Percentiles rank a stretch among this genome's conserved stretches.
phyloP scores from a whole-genome alignment of 2,113 vertebrate genomes.

The western clawed frog (Xenopus tropicalis) region DNA sequence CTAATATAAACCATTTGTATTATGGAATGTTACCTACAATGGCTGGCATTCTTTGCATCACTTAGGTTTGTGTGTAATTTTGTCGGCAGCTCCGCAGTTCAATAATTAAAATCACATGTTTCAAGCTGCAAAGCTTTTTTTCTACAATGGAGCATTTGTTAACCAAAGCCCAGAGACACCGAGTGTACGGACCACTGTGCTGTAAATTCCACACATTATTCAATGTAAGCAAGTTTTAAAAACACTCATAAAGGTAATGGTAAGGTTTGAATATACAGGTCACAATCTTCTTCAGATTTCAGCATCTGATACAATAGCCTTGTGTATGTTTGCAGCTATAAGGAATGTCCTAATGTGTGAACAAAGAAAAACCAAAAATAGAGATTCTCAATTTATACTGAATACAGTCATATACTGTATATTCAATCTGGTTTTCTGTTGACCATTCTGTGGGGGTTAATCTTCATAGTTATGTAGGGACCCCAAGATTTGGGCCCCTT shows the following conservation, averaged over 20 bases:
- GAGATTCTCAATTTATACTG: too few species aligned
- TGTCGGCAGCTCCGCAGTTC: background rate
- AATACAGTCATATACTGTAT: too few species aligned
- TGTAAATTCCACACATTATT: background rate
- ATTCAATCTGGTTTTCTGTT: too few species aligned
- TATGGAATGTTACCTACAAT: background rate
- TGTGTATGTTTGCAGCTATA: too few species aligned
- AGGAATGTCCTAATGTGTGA: too few species aligned
- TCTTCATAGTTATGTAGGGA: too few species aligned
- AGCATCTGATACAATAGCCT: too few species aligned
- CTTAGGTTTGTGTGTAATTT: slow-evolving; percentile 1
- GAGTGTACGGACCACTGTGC: background rate
- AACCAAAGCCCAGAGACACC: background rate
- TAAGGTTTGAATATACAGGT: too few species aligned
- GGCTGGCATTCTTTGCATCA: background rate
- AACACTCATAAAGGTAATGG: background rate
- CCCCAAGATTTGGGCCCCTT: too few species aligned
- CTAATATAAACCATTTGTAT: background rate
- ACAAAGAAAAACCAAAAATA: too few species aligned
- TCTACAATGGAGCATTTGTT: background rate
- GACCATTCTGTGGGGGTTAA: too few species aligned
- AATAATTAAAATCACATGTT: slow-evolving; percentile 5
- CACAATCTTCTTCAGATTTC: too few species aligned
- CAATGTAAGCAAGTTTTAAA: background rate
- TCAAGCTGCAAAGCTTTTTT: background rate